A percentile compares a stretch with the other conserved stretches of the same genome.
These are phyloP conservation scores for Canis aureus DNA, from an alignment of 2,113 vertebrate species.

Conservation along the genomic window DNA sequence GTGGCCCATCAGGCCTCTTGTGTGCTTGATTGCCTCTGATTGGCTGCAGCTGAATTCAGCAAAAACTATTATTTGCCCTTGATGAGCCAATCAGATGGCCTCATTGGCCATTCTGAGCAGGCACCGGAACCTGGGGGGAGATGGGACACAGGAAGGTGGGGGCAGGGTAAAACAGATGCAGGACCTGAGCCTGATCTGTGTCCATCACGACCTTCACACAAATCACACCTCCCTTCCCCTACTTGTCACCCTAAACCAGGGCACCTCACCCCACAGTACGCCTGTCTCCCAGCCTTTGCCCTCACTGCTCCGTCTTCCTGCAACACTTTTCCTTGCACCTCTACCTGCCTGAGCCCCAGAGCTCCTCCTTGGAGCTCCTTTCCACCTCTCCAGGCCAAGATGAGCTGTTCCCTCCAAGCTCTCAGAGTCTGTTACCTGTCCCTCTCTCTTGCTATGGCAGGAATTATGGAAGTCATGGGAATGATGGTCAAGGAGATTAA, in stretches of 20 bases:
- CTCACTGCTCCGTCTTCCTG: neutral
- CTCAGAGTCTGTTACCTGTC: neutral
- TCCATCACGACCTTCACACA: conserved; percentile 61
- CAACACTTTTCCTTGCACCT: neutral
- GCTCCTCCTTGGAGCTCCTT: neutral
- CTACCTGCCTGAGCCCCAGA: neutral
- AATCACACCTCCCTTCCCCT: neutral
- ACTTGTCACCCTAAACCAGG: neutral
- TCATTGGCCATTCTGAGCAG: conserved; percentile 84
- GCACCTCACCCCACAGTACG: neutral
- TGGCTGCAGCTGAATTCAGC: conserved; percentile 86
- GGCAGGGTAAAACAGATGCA: neutral
- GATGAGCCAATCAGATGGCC: conserved; percentile 83
- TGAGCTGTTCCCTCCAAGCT: neutral
- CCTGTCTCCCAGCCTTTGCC: neutral
- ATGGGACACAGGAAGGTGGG: neutral
- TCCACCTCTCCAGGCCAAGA: neutral
- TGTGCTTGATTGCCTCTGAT: conserved; percentile 85
- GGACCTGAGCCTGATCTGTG: neutral
- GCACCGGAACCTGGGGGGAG: conserved; percentile 54
- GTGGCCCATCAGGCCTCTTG: conserved; percentile 83
- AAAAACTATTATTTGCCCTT: conserved; percentile 85
- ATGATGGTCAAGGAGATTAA: neutral
- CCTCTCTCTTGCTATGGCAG: neutral
- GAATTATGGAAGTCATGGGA: neutral